A percentile compares a stretch with the other conserved stretches of the same genome.
These are phyloP conservation scores for Megaleporinus macrocephalus DNA, from an alignment of 2,113 vertebrate species.

Conservation along the genomic window DNA sequence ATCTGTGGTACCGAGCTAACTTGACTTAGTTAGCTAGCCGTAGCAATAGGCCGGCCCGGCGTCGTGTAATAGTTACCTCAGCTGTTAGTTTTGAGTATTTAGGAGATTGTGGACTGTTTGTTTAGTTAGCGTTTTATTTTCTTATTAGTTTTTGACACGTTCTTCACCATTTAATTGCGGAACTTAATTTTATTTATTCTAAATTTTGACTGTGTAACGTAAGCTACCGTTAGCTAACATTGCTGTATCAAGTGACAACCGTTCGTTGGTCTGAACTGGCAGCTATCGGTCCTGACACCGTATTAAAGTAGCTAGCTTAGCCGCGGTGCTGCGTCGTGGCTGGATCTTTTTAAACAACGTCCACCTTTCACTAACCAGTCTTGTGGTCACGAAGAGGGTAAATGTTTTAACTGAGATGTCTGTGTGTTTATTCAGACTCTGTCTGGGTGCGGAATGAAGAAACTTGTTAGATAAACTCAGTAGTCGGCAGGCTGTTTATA, in stretches of 20 bases:
- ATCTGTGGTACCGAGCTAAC: background rate
- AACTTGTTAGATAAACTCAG: background rate
- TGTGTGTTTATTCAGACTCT: no score
- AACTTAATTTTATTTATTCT: no score
- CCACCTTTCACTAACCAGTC: no score
- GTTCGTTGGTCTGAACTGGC: background rate
- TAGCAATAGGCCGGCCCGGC: background rate
- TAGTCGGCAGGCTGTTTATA: background rate
- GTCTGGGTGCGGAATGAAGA: background rate
- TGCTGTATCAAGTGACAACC: background rate
- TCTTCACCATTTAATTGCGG: background rate
- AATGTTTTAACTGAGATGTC: no score
- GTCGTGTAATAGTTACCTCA: background rate
- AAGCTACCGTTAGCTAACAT: background rate
- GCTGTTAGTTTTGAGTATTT: background rate
- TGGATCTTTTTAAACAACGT: background rate
- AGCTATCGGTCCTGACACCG: background rate
- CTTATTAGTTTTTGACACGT: background rate
- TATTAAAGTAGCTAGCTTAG: background rate
- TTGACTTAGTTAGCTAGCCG: no score
- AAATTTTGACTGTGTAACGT: background rate
- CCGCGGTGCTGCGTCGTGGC: background rate
- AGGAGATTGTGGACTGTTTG: background rate
- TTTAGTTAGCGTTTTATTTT: no score
- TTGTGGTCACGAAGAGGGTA: no score